Percentiles rank a stretch among this genome's conserved stretches.
Conservation (phyloP, 1,140 invertebrate genomes). For the Hestina assimilis region DNA sequence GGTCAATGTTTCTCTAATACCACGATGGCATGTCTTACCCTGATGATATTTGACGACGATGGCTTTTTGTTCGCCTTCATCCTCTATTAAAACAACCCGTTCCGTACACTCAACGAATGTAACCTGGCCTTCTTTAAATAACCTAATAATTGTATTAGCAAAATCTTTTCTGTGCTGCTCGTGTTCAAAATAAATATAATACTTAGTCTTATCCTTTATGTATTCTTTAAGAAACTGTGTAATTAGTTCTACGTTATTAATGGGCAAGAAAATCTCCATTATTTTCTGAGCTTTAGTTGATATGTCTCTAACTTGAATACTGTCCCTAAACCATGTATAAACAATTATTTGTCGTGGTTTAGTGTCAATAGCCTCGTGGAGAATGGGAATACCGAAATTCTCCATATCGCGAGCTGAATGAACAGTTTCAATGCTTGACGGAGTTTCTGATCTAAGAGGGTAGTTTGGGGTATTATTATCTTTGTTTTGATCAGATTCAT, state of each 20-base stretch:
- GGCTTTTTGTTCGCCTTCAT: slow-evolving; percentile 31
- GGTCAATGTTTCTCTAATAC: slow-evolving; percentile 35
- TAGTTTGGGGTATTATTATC: slow-evolving; percentile 20
- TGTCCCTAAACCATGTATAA: slow-evolving; percentile 25
- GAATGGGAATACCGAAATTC: slow-evolving; percentile 25
- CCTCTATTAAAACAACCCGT: slow-evolving; percentile 27
- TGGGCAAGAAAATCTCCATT: slow-evolving; percentile 27
- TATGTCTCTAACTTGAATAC: slow-evolving; percentile 20
- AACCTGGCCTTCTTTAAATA: slow-evolving; percentile 33
- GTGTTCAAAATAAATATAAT: slow-evolving; percentile 35
- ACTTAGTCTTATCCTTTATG: slow-evolving; percentile 27
- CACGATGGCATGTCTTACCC: slow-evolving; percentile 42
- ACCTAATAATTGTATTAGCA: slow-evolving; percentile 12
- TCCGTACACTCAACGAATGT: slow-evolving; percentile 31
- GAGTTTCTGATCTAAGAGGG: slow-evolving; percentile 8
- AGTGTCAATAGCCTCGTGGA: slow-evolving; percentile 36
- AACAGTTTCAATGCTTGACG: slow-evolving; percentile 16
- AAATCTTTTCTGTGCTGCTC: slow-evolving; percentile 22
- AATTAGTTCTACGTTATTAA: slow-evolving; percentile 22
- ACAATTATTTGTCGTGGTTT: slow-evolving; percentile 40
- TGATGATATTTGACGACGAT: slow-evolving; percentile 37
- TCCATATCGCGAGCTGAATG: slow-evolving; percentile 28
- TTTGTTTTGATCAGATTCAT: not conserved
- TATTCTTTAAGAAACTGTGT: slow-evolving; percentile 34
- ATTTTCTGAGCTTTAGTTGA: slow-evolving; percentile 26